These are phyloP conservation scores for Arge pagana DNA, from an alignment of 2,888 invertebrate species.

Conservation along the genomic window DNA sequence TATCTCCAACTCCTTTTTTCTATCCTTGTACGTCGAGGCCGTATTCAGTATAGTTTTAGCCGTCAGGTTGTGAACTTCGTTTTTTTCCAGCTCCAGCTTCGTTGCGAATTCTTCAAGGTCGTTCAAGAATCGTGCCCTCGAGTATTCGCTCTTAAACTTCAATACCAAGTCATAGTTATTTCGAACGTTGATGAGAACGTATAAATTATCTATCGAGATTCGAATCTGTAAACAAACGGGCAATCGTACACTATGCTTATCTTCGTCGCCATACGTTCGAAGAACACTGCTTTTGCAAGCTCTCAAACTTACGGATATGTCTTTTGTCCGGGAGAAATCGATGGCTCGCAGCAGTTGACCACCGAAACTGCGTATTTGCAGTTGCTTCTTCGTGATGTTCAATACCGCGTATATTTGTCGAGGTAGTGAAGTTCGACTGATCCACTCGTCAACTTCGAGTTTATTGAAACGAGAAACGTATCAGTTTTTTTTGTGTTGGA, in stretches of 20 bases:
- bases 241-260: too few species aligned
- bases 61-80: slow-evolving; percentile 41
- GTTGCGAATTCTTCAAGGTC: slow-evolving; percentile 54
- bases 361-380: slow-evolving; percentile 54
- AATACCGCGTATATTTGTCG: slow-evolving; percentile 56
- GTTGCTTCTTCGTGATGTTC: slow-evolving; percentile 46
- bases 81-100: slow-evolving; percentile 36
- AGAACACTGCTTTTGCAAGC: too few species aligned
- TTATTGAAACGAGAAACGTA: too few species aligned
- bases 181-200: slow-evolving; percentile 56
- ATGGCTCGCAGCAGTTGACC: slow-evolving; percentile 57
- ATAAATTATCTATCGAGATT: slow-evolving; percentile 51
- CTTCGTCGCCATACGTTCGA: too few species aligned
- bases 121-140: slow-evolving; percentile 54
- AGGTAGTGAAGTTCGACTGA: slow-evolving; percentile 46
- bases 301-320: slow-evolving; percentile 28
- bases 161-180: slow-evolving; percentile 64
- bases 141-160: slow-evolving; percentile 56
- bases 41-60: slow-evolving; percentile 47
- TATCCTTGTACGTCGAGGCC: slow-evolving; percentile 58
- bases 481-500: slow-evolving; percentile 1
- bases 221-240: slow-evolving; percentile 42
- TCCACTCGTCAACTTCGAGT: slow-evolving; percentile 59
- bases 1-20: slow-evolving; percentile 60
- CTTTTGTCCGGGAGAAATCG: slow-evolving; percentile 48